phyloP scores from a whole-genome alignment of 2,888 invertebrate species.

The Dione vanillae region DNA sequence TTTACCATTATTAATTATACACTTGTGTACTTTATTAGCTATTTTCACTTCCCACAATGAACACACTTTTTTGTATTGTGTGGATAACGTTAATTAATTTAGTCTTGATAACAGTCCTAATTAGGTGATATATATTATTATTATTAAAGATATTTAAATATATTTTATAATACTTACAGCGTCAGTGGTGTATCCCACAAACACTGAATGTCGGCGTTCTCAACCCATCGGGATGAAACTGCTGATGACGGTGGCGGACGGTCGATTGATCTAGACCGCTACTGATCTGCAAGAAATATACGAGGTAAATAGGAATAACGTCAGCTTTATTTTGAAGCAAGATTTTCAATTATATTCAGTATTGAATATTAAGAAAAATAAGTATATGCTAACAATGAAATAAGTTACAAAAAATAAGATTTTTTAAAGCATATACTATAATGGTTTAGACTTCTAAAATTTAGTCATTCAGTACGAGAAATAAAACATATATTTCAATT shows the following conservation, averaged over 20 bases:
- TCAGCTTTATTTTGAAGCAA: slow-evolving; percentile 6
- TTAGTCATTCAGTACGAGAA: neutral
- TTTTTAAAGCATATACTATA: neutral
- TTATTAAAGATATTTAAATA: neutral
- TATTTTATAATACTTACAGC: slow-evolving; percentile 69
- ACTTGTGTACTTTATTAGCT: too few species aligned
- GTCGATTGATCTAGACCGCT: slow-evolving; percentile 74
- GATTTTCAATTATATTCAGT: neutral
- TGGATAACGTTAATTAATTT: neutral
- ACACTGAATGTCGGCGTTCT: slow-evolving; percentile 78
- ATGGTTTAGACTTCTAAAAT: neutral
- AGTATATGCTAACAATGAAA: too few species aligned
- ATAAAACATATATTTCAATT: neutral
- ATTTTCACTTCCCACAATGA: too few species aligned
- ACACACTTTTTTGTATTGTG: neutral
- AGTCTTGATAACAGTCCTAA: neutral
- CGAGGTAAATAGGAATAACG: slow-evolving; percentile 18
- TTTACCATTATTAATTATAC: too few species aligned
- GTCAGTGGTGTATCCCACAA: slow-evolving; percentile 80
- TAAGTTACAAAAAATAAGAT: neutral
- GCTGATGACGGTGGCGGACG: slow-evolving; percentile 65
- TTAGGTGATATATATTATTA: neutral
- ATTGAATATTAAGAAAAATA: neutral
- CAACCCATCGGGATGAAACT: slow-evolving; percentile 82
- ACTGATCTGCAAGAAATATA: slow-evolving; percentile 72